Percentiles rank a stretch among this genome's conserved stretches.
phyloP scores from a whole-genome alignment of 1,140 invertebrate genomes.

The Apis dorsata region DNA sequence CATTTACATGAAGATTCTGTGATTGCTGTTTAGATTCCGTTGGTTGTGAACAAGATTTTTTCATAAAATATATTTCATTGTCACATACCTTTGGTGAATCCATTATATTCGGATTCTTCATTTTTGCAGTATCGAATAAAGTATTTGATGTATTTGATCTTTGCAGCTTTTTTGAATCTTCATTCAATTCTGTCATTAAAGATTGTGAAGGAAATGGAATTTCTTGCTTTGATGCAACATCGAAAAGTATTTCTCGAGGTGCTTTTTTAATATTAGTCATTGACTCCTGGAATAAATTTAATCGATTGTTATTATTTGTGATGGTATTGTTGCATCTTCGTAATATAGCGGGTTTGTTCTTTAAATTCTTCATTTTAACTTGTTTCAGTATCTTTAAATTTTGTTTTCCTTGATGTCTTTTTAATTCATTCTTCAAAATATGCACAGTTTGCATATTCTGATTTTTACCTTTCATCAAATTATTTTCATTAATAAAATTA shows the following conservation, averaged over 20 bases:
- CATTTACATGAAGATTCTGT: not conserved
- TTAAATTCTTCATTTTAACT: conserved; percentile 15
- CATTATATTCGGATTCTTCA: not conserved
- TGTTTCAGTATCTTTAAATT: not conserved
- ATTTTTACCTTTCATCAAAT: not conserved
- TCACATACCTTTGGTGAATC: not conserved
- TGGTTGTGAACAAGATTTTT: not conserved
- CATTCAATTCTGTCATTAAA: not conserved
- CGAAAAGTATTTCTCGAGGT: not conserved
- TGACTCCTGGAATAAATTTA: conserved; percentile 2
- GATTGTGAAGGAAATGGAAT: not conserved
- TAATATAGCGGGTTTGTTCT: conserved; percentile 20
- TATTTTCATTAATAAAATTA: not conserved
- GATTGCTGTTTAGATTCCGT: not conserved
- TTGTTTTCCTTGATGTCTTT: not conserved
- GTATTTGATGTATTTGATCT: not conserved
- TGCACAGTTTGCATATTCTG: not conserved
- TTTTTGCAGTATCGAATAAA: too few relatives aligned
- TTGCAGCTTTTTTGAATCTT: not conserved
- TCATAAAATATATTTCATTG: not conserved
- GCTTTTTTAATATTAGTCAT: not conserved
- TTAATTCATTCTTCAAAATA: not conserved
- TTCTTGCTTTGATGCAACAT: not conserved
- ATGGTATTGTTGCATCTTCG: not conserved
- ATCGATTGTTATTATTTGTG: not conserved